These are phyloP conservation scores for Drosophila orena DNA, from an alignment of 1,140 invertebrate species.

Conservation along the genomic window DNA sequence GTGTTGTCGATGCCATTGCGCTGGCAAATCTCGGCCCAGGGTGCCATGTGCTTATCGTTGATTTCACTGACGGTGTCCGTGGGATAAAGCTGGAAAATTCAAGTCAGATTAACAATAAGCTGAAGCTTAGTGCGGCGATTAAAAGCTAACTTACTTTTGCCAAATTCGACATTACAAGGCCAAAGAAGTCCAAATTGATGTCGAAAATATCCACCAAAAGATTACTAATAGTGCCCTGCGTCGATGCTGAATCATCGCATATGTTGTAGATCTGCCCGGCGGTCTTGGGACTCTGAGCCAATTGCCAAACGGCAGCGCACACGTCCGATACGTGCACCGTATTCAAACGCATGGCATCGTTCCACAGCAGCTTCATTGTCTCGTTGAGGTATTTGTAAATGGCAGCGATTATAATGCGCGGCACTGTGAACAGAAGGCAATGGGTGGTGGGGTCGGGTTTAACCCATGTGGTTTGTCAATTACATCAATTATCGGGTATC, in stretches of 20 bases:
- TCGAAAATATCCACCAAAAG: conserved; percentile 93
- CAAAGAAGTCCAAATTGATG: conserved; percentile 94
- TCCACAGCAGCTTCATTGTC: conserved; percentile 96
- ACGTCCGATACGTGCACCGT: conserved; percentile 95
- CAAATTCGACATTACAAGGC: conserved; percentile 90
- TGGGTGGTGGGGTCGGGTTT: conserved; percentile 21
- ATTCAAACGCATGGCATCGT: conserved; percentile 92
- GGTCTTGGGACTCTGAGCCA: conserved; percentile 84
- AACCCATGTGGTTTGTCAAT: conserved; percentile 28
- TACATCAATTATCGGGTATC: conserved; percentile 37
- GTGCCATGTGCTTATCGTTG: conserved; percentile 95
- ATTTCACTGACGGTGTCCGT: conserved; percentile 93
- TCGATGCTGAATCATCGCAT: conserved; percentile 92
- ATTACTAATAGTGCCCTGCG: conserved; percentile 92
- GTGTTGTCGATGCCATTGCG: conserved; percentile 92
- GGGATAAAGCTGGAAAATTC: conserved; percentile 67
- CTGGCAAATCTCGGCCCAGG: conserved; percentile 94
- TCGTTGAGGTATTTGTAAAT: conserved; percentile 95
- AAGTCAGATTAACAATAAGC: conserved; percentile 2
- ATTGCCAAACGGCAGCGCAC: conserved; percentile 90
- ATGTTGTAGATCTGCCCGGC: conserved; percentile 91
- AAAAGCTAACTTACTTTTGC: conserved; percentile 86
- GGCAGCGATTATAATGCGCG: conserved; percentile 92
- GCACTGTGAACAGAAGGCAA: conserved; percentile 87
- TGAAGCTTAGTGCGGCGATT: not conserved